phyloP scores from a whole-genome alignment of 2,888 invertebrate species.

The Agonopterix heracliana region DNA sequence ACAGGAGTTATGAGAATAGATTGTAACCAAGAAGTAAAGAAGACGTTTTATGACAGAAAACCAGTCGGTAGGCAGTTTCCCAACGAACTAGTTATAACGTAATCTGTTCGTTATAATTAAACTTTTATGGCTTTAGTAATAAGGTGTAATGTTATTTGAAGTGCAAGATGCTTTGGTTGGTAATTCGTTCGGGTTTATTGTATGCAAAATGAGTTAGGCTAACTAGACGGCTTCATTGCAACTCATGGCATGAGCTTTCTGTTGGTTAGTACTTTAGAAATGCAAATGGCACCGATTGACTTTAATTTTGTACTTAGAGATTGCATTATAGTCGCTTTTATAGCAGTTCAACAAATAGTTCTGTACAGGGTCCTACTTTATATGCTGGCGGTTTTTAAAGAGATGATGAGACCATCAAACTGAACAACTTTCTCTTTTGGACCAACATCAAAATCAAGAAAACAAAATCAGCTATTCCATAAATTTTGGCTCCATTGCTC shows the following conservation, averaged over 20 bases:
- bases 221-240: constrained; percentile 36
- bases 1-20: background rate
- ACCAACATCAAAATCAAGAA: no score
- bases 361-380: no score
- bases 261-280: constrained; percentile 3
- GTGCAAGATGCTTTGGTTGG: constrained; percentile 14
- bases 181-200: constrained; percentile 42
- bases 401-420: no score
- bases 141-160: background rate
- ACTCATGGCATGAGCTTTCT: no score
- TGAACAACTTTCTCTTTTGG: no score
- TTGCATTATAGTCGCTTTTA: no score
- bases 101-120: background rate
- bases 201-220: constrained; percentile 36
- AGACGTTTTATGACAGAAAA: constrained; percentile 11
- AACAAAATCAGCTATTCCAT: no score
- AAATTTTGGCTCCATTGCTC: no score
- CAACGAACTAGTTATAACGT: background rate
- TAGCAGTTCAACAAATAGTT: no score
- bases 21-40: constrained; percentile 1
- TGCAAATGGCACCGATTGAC: constrained; percentile 1
- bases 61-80: constrained; percentile 9
- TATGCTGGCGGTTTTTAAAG: no score
- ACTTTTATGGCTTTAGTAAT: background rate
- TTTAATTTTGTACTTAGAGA: no score